Evolutionary conservation across 2,113 vertebrate species (phyloP), one percentile per base, ranked within the genome.

Genomic region (Conger conger): DNA sequence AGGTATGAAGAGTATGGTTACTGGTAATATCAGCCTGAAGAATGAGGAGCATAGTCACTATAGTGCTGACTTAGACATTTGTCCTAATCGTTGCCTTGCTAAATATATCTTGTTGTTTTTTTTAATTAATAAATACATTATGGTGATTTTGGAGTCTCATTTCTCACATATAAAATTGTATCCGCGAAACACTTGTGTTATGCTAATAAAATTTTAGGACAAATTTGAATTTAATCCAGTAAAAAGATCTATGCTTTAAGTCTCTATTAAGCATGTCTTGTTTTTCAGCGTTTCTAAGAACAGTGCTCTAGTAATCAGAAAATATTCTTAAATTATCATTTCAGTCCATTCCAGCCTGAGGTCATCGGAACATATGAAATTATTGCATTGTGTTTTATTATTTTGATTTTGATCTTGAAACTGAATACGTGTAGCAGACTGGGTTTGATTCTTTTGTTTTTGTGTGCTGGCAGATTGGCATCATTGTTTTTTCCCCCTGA

Each of bases 221-320:
- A 50, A 50, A 76, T n/a, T 35, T 76, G 30, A 76, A n/a, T 33
- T 76, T n/a, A 76, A 76, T 76, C 73, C 76, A 78, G 76, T 5
- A 33, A 81, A 57, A 79, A 27, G 23, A 36, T 80, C 30, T 80
- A 15, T 20, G 38, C 38, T 42, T n/a, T 79, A 42, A 42, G 42
- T 35, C 27, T 80, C 42, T 23, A 36, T 36, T 18, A 42, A 30
- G 27, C 42, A 5, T n/a, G 20, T 42, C 5, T 42, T 42, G 37
- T 68, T 27, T 68, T 73, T 73, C n/a, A 15, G 23, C 27, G n/a
- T 73, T 73, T 73, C 9, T 13, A 33, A 27, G 68, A 2, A 33
- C 68, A 15, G 68, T 33, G 9, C 8, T 2, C 68, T 73, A 73
- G 68, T 73, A 73, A 73, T 73, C 68, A 7, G 68, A 73, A 73